Base-by-base conservation (phyloP, 1,140 invertebrate species). In the Cotesia typhae region DNA sequence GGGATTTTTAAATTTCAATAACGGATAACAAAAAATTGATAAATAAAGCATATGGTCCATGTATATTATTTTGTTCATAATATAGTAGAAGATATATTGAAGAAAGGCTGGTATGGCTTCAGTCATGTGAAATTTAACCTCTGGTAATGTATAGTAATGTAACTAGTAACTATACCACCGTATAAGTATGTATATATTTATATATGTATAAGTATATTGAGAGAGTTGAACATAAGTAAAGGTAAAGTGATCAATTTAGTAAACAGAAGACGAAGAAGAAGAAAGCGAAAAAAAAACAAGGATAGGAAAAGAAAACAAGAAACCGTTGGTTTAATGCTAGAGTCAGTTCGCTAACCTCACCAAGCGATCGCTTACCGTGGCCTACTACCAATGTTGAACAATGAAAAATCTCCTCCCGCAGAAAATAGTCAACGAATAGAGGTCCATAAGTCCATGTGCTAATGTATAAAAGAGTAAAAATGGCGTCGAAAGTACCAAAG, bases 321-420 rank as follows among this genome's bases (percentile, higher is more conserved):
- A 53, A 64, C 57, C 64, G 64, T 67, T 67, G 51, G 41, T 47
- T 41, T 12, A 20, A 66, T 66, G 12, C 37, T 20, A 55, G 51
- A 63, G 57, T 61, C 61, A 47, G 70, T 72, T 72, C 70, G 70
- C 70, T 66, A 72, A 72, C 70, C 70, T 57, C 64, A 72, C 41
- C 63, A 52, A 52, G 37, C 70, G 28, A 71, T 71, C 70, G 53
- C 47, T 14, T 14, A 41, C 65, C 14, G 67, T 72, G 70, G 63
- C 70, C 70, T 67, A 72, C 64, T 72, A 37, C 65, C 64, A 61
- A 64, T 53, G 61, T 64, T 61, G 70, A 71, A 71, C 70, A 71
- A 71, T 71, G 51, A 51, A 71, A 52, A 61, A 65, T 71, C 61
- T 65, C 60, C 36, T 38, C 35, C 28, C 35, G 60, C 60, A 36